Base-by-base conservation (phyloP, 2,113 vertebrate species). In the Xiphophorus maculatus region DNA sequence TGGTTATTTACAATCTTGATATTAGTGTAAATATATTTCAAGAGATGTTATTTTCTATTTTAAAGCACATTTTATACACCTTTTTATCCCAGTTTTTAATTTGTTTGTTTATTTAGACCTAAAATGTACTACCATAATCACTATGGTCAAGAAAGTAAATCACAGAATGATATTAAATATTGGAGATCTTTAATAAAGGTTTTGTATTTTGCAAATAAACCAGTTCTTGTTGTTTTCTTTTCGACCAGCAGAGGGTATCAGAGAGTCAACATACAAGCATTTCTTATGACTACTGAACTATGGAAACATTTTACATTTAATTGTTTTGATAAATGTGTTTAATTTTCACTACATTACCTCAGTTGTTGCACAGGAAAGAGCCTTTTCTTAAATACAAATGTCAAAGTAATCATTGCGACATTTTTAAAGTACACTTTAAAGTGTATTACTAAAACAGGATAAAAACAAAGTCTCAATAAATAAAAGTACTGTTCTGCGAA, bases 231-330 rank as follows among this genome's bases (percentile, higher is more conserved):
- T 85, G 0, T 63, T 68, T 30, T 72, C 4, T 13, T 0, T 19
- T 71, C 76, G 33, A 61, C 87, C 94, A 91, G 78, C 22, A 91
- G 94, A 71, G 87, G 91, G 54, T 87, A 68, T 74, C 48, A 91
- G 64, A 86, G 76, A 71, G 68, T 28, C 66, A 73, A 72, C 27
- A 76, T 66, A 83, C 63, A 30, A 48, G 32, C 71, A 71, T 63
- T 48, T 37, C 64, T 72, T 78, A 17, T 76, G 70, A 4, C 2
- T 77, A 3, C 22, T 1, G 13, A 28, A 64, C 22, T 14, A 64
- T 19, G 14, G 40, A 65, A 35, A 17, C 4, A 37, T n/a, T 5
- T 67, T 2, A 37, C 4, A 27, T 12, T 67, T 9, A 14, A 5
- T 35, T 25, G 1, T 33, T 64, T 35, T 9, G 0, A 3, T n/a